Conservation (phyloP, 1,140 invertebrate species). For the Stegodyphus mimosarum region DNA sequence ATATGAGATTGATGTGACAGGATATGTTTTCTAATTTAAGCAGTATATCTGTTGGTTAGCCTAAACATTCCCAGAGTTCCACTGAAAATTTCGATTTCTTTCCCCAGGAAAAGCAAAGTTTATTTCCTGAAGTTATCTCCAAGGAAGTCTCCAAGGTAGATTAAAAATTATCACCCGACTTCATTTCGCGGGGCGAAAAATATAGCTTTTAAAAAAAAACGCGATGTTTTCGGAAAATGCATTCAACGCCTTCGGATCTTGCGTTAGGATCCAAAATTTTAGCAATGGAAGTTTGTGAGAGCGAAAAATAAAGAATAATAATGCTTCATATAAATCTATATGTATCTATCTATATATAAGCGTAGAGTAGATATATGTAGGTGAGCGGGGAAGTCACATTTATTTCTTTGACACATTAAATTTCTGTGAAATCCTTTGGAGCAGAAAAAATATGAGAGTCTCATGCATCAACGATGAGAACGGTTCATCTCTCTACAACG, state of each 20-base stretch:
- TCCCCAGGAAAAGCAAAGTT: neutral
- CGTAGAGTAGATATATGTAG: slow-evolving; percentile 48
- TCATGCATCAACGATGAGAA: slow-evolving; percentile 61
- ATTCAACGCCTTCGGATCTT: neutral
- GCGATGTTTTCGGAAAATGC: slow-evolving; percentile 18
- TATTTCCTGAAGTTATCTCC: neutral
- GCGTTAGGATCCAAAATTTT: slow-evolving; percentile 24
- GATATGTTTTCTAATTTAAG: too few relatives aligned
- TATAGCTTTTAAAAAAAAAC: slow-evolving; percentile 27
- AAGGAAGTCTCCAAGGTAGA: slow-evolving; percentile 21
- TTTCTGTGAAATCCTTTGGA: slow-evolving; percentile 60
- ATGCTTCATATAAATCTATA: slow-evolving; percentile 53
- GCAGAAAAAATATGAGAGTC: slow-evolving; percentile 58
- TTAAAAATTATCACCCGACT: slow-evolving; percentile 42
- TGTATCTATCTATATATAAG: slow-evolving; percentile 53
- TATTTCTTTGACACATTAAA: slow-evolving; percentile 61
- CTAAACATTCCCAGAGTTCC: too few relatives aligned
- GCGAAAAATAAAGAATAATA: slow-evolving; percentile 57
- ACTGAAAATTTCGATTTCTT: neutral
- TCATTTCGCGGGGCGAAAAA: slow-evolving; percentile 38
- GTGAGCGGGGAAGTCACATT: slow-evolving; percentile 52
- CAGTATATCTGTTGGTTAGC: too few relatives aligned
- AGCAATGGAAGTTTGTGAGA: slow-evolving; percentile 47
- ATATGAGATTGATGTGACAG: too few relatives aligned
- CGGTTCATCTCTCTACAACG: slow-evolving; percentile 51